These are phyloP conservation scores for Furnarius figulus DNA, from an alignment of 2,113 vertebrate genomes.

Conservation along the genomic window DNA sequence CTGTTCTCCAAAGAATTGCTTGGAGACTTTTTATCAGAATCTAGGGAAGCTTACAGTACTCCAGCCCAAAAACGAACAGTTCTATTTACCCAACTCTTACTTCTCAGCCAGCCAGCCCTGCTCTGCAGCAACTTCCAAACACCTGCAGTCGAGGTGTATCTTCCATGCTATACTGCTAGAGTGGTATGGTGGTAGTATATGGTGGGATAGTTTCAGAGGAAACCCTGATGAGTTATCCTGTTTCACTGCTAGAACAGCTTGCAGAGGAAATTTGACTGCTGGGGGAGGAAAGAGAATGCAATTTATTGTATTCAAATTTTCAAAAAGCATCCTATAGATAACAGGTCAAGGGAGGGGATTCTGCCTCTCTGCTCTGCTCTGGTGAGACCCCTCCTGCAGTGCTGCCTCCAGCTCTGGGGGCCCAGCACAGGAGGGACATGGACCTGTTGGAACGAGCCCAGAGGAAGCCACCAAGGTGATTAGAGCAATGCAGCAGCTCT, in stretches of 20 bases:
- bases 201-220: not conserved
- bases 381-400: not conserved
- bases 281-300: not conserved
- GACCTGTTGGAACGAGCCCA: not conserved
- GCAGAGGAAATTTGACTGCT: not conserved
- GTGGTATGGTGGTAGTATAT: too few species aligned
- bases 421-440: not conserved
- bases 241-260: not conserved
- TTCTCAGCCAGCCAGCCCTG: not conserved
- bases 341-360: not conserved
- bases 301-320: not conserved
- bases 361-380: not conserved
- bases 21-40: not conserved
- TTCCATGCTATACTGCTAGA: not conserved
- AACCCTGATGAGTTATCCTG: not conserved
- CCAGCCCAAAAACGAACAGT: not conserved
- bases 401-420: not conserved
- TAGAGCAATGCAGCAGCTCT: fast-evolving
- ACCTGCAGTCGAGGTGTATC: too few species aligned
- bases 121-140: not conserved
- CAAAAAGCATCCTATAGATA: fast-evolving
- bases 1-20: not conserved
- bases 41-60: not conserved
- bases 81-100: not conserved
- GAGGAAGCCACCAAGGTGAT: not conserved